Base-by-base conservation (phyloP, 2,797 vertebrate genomes). In the Parotocinclus haroldoi region DNA sequence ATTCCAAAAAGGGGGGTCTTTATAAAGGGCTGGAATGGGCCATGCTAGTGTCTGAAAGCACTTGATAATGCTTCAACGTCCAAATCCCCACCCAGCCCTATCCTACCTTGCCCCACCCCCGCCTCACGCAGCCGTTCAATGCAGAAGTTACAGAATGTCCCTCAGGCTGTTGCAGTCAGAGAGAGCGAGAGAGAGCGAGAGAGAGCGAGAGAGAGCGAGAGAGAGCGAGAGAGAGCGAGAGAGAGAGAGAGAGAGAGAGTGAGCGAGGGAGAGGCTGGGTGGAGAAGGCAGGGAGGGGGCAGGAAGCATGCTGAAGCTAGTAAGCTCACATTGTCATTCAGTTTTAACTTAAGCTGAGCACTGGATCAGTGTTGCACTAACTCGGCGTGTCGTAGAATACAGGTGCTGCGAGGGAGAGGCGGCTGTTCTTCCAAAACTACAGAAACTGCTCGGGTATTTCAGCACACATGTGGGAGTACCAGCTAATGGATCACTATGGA, bases 61-160 rank as follows among this genome's bases (percentile, higher is more conserved):
- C 68, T 81, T 81, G 73, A 77, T 74, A 80, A 74, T 27, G 37
- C 49, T 14, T 66, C 54, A 52, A 63, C 70, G 77, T 86, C 83
- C 78, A 67, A 84, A 80, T 70, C 81, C 69, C 42, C 52, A 16
- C 57, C 38, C 58, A 38, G 19, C 27, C 11, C 38, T 55, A 51
- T 17, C 44, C 17, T 54, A 36, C 57, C 51, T 52, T 27, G 11
- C 57, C 60, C 45, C 45, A 81, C 72, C 81, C 72, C 50, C 51
- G 12, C 64, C 36, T 50, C 5, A 9, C 14, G 16, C 44, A n/a
- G 36, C 46, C 18, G 49, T 68, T 69, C 68, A 76, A 52, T 71
- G 58, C 50, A 61, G 52, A 13, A 63, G 78, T 58, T 7, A 75
- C 73, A 81, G 63, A 60, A 76, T 68, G 58, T 56, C 61, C 73